These are phyloP conservation scores for Chiloscyllium plagiosum DNA, from an alignment of 2,113 vertebrate species.

Conservation along the genomic window DNA sequence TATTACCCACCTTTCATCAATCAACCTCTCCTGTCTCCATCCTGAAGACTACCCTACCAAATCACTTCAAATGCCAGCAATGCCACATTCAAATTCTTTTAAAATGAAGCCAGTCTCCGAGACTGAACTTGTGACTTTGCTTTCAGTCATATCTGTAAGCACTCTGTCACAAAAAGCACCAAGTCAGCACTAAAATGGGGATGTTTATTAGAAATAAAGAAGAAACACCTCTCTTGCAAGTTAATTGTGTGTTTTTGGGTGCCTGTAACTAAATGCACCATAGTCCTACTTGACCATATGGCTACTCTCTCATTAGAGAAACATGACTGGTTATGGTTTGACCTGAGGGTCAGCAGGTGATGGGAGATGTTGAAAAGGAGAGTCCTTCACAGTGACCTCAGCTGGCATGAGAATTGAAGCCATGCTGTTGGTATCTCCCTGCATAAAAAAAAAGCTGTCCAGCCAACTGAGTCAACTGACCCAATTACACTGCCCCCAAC, in stretches of 20 bases:
- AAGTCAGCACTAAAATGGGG: background rate
- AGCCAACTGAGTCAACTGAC: too few relatives aligned
- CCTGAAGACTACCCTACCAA: background rate
- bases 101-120: background rate
- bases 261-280: background rate
- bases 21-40: background rate
- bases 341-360: too few relatives aligned
- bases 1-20: background rate
- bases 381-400: too few relatives aligned
- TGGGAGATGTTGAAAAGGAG: too few relatives aligned
- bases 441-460: too few relatives aligned
- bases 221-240: background rate
- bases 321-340: too few relatives aligned
- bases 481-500: background rate
- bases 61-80: background rate
- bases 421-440: too few relatives aligned
- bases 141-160: background rate
- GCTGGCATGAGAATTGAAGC: too few relatives aligned
- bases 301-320: too few relatives aligned
- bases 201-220: background rate
- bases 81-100: background rate
- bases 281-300: too few relatives aligned
- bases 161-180: background rate
- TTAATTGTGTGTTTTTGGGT: background rate
- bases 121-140: background rate